Evolutionary conservation across 2,888 invertebrate species (phyloP), one percentile per base, ranked within the genome.

Genomic region (Synergus japonicus): DNA sequence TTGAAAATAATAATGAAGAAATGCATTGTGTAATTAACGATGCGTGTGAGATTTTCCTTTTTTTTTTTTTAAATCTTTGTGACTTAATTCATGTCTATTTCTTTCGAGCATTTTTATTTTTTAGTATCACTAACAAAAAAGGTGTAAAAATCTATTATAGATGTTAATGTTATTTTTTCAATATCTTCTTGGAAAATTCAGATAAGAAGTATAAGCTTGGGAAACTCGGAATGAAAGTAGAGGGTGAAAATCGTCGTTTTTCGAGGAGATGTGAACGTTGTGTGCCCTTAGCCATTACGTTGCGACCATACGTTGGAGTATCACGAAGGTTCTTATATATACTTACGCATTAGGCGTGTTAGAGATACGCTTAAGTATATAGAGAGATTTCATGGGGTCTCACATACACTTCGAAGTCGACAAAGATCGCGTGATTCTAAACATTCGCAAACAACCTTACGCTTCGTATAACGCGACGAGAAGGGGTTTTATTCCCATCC

Each of bases 1-100:
- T 2, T 69, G 37, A 49, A 69, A 69, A 69, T 46, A 37, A 37
- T 69, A 69, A 69, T 69, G 29, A 54, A 69, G 69, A 69, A 69
- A 67, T 13, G 69, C 29, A 69, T 69, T 69, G 69, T 37, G 49
- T 54, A 69, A 69, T 69, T 69, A 54, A 49, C 49, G 37, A 29
- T 29, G 69, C 15, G 69, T 46, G 69, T 54, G 37, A 69, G n/a
- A n/a, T n/a, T 69, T 69, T 37, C 9, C 18, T 13, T 15, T n/a
- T 15, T 13, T 22, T 13, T 13, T 15, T n/a, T 29, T 22, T 22
- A 29, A 29, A 22, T 12, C 49, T 69, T 49, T 69, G 49, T 15
- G n/a, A 49, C 37, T 69, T 69, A 22, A 69, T 69, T 13, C 15
- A 69, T 69, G 69, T 69, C 8, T 69, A 49, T 69, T 49, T 49